Conservation (phyloP, 2,888 invertebrate genomes). For the Calliscelio sp. region DNA sequence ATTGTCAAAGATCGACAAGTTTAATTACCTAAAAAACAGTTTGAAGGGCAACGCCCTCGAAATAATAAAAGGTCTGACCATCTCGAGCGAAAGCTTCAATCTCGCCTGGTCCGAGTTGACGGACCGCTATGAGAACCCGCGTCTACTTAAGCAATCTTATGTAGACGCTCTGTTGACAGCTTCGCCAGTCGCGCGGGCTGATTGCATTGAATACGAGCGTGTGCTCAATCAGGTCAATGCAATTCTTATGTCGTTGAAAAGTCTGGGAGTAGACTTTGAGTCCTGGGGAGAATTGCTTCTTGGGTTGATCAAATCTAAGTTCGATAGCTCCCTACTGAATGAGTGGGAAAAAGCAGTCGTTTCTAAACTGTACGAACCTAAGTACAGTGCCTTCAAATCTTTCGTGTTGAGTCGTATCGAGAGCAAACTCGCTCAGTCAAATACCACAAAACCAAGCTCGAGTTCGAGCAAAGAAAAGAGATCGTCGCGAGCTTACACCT, state of each 20-base stretch:
- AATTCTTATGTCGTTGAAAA: neutral
- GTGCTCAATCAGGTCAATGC: neutral
- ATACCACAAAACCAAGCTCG: neutral
- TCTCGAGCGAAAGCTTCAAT: constrained; percentile 5
- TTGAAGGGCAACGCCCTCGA: neutral
- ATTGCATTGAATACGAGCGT: neutral
- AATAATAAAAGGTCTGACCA: neutral
- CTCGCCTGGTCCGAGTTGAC: constrained; percentile 12
- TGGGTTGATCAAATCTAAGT: neutral
- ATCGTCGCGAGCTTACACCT: neutral
- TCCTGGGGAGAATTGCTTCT: neutral
- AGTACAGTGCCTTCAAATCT: neutral
- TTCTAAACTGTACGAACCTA: neutral
- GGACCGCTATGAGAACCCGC: constrained; percentile 23
- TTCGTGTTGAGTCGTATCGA: neutral
- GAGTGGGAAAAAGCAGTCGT: neutral
- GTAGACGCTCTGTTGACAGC: neutral
- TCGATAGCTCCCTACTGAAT: neutral
- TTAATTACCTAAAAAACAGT: constrained; percentile 1
- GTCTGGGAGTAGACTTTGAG: neutral
- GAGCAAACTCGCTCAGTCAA: neutral
- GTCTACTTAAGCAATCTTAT: neutral
- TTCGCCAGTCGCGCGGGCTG: neutral
- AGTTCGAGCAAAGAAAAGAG: neutral
- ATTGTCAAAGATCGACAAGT: neutral